Conservation (phyloP, 2,888 invertebrate genomes). For the Lycocerus yunnanus region DNA sequence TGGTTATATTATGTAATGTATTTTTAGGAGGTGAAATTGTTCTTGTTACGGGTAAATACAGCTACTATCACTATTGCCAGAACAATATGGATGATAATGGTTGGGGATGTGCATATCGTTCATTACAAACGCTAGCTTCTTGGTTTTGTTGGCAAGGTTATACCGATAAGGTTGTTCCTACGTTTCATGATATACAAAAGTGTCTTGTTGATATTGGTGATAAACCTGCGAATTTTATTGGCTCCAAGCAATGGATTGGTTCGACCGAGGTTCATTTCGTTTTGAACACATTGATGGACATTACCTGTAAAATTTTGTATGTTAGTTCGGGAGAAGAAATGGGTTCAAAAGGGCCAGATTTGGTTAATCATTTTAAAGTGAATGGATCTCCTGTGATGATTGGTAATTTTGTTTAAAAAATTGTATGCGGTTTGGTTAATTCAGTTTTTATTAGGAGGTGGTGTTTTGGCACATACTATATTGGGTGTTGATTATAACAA, state of each 20-base stretch:
- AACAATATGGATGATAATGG: constrained; percentile 84
- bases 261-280: constrained; percentile 96
- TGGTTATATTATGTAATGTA: constrained; percentile 11
- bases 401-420: constrained; percentile 61
- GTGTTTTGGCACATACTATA: constrained; percentile 96
- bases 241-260: constrained; percentile 96
- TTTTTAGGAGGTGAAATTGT: constrained; percentile 58
- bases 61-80: constrained; percentile 97
- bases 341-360: constrained; percentile 75
- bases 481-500: constrained; percentile 90
- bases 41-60: constrained; percentile 82
- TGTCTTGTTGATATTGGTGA: constrained; percentile 94
- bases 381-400: constrained; percentile 99
- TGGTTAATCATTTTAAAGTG: constrained; percentile 87
- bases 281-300: constrained; percentile 77
- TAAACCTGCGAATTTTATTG: constrained; percentile 84
- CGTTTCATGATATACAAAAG: constrained; percentile 84
- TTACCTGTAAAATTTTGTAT: constrained; percentile 80
- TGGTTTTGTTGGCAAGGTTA: constrained; percentile 92
- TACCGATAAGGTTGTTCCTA: constrained; percentile 74
- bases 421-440: neutral
- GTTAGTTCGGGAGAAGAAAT: constrained; percentile 87
- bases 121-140: constrained; percentile 93
- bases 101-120: constrained; percentile 99
- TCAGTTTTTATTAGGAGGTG: constrained; percentile 74